These are phyloP conservation scores for Andrena minutula DNA, from an alignment of 2,888 invertebrate genomes.

Conservation along the genomic window DNA sequence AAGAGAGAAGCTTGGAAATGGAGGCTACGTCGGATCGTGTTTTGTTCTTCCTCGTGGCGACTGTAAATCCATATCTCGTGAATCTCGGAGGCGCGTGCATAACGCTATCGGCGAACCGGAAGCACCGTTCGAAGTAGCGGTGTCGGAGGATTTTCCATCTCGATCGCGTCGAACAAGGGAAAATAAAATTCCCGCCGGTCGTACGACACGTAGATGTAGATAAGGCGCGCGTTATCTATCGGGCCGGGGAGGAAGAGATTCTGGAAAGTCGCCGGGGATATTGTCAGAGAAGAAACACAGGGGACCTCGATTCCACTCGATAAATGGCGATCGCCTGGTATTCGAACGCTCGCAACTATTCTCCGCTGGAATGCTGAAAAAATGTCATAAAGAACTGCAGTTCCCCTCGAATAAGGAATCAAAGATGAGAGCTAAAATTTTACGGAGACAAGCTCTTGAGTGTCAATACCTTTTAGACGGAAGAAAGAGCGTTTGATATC, in stretches of 20 bases:
- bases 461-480: neutral
- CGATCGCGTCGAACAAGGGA: conserved; percentile 60
- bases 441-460: too few species aligned
- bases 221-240: conserved; percentile 43
- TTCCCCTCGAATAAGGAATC: too few species aligned
- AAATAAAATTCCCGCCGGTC: conserved; percentile 62
- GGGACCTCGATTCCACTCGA: conserved; percentile 1
- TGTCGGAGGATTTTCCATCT: conserved; percentile 63
- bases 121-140: conserved; percentile 43
- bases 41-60: conserved; percentile 30
- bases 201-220: conserved; percentile 38
- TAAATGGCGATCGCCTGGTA: conserved; percentile 24
- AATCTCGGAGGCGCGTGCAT: conserved; percentile 52
- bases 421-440: too few species aligned
- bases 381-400: neutral
- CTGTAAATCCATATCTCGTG: conserved; percentile 60
- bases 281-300: conserved; percentile 7
- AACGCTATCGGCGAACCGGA: conserved; percentile 55
- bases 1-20: neutral
- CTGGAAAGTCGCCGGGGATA: conserved; percentile 20
- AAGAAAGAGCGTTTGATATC: neutral
- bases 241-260: conserved; percentile 7
- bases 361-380: neutral
- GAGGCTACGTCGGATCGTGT: conserved; percentile 42
- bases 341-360: conserved; percentile 2